A percentile compares a stretch with the other conserved stretches of the same genome.
Evolutionary conservation across 2,113 vertebrate genomes (phyloP).

Genomic region (Onychostoma macrolepis): DNA sequence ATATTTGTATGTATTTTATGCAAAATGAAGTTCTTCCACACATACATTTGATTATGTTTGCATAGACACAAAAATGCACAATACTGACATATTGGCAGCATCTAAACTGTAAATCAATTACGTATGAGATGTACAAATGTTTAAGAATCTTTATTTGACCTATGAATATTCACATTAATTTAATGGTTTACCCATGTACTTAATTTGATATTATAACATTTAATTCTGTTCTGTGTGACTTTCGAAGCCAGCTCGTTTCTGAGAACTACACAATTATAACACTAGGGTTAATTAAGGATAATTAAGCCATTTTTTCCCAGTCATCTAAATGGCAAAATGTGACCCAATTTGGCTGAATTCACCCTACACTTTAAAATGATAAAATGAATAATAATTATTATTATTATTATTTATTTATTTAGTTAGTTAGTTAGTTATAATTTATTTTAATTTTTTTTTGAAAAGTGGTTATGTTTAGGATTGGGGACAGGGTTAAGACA

Average conservation of each 20-base stretch:
- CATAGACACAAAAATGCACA: neutral
- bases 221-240: neutral
- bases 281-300: too few species aligned
- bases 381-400: too few species aligned
- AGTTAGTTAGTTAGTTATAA: too few species aligned
- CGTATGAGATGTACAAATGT: neutral
- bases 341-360: too few species aligned
- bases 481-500: neutral
- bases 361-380: too few species aligned
- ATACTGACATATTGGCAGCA: neutral
- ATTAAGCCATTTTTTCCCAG: too few species aligned
- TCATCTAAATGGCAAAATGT: too few species aligned
- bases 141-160: neutral
- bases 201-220: neutral
- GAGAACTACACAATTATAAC: neutral
- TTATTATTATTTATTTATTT: too few species aligned
- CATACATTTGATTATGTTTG: neutral
- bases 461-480: neutral
- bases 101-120: neutral
- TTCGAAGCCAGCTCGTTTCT: neutral
- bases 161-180: neutral
- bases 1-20: neutral
- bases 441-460: neutral
- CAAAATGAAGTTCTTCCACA: neutral
- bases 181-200: neutral